Percentiles rank a stretch among this genome's conserved stretches.
These are phyloP conservation scores for Netelia virgata DNA, from an alignment of 2,888 invertebrate species.

Conservation along the genomic window DNA sequence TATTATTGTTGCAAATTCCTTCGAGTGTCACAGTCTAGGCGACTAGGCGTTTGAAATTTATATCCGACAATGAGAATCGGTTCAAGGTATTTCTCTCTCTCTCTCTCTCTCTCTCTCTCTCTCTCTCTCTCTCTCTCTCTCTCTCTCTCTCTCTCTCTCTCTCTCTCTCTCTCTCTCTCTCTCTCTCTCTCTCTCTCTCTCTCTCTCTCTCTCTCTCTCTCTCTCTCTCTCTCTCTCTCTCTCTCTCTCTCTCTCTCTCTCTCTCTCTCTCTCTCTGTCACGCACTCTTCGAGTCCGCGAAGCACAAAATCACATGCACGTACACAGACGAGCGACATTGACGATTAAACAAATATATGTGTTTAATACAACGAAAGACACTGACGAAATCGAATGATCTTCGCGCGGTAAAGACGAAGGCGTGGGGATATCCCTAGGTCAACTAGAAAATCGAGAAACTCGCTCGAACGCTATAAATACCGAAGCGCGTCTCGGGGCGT, in stretches of 20 bases:
- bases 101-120: no score
- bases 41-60: conserved; percentile 59
- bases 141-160: no score
- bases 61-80: conserved; percentile 66
- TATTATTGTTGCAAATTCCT: conserved; percentile 52
- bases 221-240: no score
- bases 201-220: no score
- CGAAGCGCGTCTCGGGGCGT: conserved; percentile 59
- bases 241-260: no score
- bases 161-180: no score
- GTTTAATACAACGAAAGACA: conserved; percentile 13
- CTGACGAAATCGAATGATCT: conserved; percentile 66
- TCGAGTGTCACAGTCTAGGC: conserved; percentile 34
- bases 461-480: conserved; percentile 67
- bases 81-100: conserved; percentile 59
- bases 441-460: conserved; percentile 69
- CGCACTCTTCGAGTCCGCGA: conserved; percentile 20
- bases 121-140: no score
- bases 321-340: conserved; percentile 1
- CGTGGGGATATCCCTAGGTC: conserved; percentile 63
- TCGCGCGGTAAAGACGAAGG: conserved; percentile 28
- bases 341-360: not conserved
- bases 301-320: conserved; percentile 34
- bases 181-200: no score
- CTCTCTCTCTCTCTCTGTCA: no score